A percentile compares a stretch with the other conserved stretches of the same genome.
Evolutionary conservation across 1,140 invertebrate species (phyloP).

Genomic region (Probaryconus sp.): DNA sequence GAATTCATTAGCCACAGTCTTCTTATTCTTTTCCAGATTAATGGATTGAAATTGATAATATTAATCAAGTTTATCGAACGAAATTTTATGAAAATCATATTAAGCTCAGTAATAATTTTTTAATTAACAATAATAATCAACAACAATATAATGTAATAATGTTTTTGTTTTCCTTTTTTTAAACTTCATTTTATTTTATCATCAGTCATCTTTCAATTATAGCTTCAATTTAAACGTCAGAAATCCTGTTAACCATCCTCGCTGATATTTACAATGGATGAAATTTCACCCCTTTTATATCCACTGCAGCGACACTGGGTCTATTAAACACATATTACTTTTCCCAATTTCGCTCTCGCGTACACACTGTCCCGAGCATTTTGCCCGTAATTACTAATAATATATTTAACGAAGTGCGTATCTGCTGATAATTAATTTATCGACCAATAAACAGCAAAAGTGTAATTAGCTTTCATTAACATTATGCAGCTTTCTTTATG

Average conservation of each 20-base stretch:
- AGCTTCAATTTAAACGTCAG: conserved; percentile 28
- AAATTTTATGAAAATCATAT: too few relatives aligned
- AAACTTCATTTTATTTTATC: conserved; percentile 13
- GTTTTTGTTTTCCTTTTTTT: too few relatives aligned
- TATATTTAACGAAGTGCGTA: conserved; percentile 61
- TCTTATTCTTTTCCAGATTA: too few relatives aligned
- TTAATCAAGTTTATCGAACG: too few relatives aligned
- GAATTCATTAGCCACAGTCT: too few relatives aligned
- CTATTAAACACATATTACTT: conserved; percentile 11
- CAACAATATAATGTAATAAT: too few relatives aligned
- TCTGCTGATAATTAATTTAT: conserved; percentile 71
- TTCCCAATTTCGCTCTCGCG: conserved; percentile 59
- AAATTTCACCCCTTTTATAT: conserved; percentile 25
- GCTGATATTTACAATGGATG: conserved; percentile 10
- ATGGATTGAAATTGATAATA: too few relatives aligned
- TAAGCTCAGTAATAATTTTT: too few relatives aligned
- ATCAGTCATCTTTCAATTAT: conserved; percentile 47
- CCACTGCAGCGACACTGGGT: too few relatives aligned
- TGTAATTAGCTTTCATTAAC: conserved; percentile 56
- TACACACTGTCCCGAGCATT: conserved; percentile 60
- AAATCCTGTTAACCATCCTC: conserved; percentile 1
- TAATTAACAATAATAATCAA: too few relatives aligned
- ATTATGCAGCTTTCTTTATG: conserved; percentile 38
- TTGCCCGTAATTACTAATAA: conserved; percentile 65
- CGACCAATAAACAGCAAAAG: conserved; percentile 46